phyloP scores from a whole-genome alignment of 2,113 vertebrate genomes.

The Heterochromis multidens region DNA sequence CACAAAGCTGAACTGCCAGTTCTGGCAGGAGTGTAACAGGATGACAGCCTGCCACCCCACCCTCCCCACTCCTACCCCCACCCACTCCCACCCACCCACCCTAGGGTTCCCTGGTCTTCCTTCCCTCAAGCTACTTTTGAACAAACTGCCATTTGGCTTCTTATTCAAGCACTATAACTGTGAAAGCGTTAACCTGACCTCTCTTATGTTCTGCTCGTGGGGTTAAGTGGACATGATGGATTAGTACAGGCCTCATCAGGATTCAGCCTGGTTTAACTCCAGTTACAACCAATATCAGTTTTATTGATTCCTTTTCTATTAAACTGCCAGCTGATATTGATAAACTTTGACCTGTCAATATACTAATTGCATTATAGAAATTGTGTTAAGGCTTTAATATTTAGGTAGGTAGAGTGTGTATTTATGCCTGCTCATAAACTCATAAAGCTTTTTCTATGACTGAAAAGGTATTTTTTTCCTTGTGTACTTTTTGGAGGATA shows the following conservation, averaged over 20 bases:
- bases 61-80: background rate
- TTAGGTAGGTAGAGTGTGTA: background rate
- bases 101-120: slow-evolving; percentile 51
- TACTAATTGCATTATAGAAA: background rate
- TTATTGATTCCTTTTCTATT: slow-evolving; percentile 16
- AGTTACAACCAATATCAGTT: slow-evolving; percentile 22
- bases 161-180: slow-evolving; percentile 31
- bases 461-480: background rate
- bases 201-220: slow-evolving; percentile 56
- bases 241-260: slow-evolving; percentile 55
- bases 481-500: slow-evolving; percentile 38
- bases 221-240: slow-evolving; percentile 75
- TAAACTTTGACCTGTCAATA: background rate
- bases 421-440: slow-evolving; percentile 1
- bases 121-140: slow-evolving; percentile 66
- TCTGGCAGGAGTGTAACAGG: slow-evolving; percentile 77
- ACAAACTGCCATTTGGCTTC: slow-evolving; percentile 61
- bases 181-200: slow-evolving; percentile 62
- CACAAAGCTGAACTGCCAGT: slow-evolving; percentile 79
- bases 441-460: background rate
- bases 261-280: slow-evolving; percentile 42
- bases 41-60: slow-evolving; percentile 69
- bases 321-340: background rate
- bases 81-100: slow-evolving; percentile 41
- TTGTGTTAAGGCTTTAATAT: background rate